phyloP scores from a whole-genome alignment of 2,113 vertebrate species.

The Entosphenus tridentatus region DNA sequence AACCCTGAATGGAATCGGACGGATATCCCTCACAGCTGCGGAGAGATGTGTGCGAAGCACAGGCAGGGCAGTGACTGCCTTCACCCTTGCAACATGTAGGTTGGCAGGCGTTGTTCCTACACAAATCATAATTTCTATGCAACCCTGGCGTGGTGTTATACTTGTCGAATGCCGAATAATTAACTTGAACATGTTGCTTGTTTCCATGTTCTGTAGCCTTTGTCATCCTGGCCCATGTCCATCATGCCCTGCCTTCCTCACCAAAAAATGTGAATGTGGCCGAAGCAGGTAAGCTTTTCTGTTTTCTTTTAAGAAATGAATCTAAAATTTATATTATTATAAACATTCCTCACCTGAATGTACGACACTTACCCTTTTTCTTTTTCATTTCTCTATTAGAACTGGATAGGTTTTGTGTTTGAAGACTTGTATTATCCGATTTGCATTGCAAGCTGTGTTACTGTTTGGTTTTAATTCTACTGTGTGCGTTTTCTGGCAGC shows the following conservation, averaged over 20 bases:
- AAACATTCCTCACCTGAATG: no score
- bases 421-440: no score
- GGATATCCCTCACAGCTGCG: conserved; percentile 97
- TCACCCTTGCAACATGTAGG: conserved; percentile 95
- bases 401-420: no score
- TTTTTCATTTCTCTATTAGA: no score
- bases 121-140: not conserved
- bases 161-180: not conserved
- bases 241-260: conserved; percentile 68
- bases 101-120: not conserved
- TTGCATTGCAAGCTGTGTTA: no score
- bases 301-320: not conserved
- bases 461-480: no score
- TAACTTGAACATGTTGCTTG: not conserved
- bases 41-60: conserved; percentile 84
- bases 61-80: conserved; percentile 56
- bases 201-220: conserved; percentile 24
- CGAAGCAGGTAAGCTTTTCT: conserved; percentile 42
- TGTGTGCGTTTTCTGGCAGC: conserved; percentile 19
- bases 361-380: no score
- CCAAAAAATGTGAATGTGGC: conserved; percentile 68
- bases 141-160: not conserved
- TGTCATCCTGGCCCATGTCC: conserved; percentile 95
- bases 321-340: no score
- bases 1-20: conserved; percentile 89